Conservation (phyloP, 2,888 invertebrate genomes). For the Petrophora chlorosata region DNA sequence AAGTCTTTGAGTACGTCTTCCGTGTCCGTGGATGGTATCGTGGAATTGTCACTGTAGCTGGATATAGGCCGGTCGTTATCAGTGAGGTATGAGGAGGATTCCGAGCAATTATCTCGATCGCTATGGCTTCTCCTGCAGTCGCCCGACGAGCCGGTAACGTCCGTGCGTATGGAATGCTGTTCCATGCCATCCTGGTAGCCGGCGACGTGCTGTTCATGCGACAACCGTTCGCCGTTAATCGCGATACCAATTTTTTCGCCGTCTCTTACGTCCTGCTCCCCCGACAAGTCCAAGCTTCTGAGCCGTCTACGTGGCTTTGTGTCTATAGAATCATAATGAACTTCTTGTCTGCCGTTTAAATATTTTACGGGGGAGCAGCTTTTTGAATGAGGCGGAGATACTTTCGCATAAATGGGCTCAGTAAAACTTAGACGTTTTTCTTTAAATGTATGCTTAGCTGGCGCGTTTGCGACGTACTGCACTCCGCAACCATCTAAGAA, state of each 20-base stretch:
- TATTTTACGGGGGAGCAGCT: slow-evolving; percentile 69
- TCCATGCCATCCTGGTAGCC: slow-evolving; percentile 70
- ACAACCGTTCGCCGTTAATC: slow-evolving; percentile 71
- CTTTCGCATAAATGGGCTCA: slow-evolving; percentile 79
- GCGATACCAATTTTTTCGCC: slow-evolving; percentile 65
- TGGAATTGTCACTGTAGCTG: slow-evolving; percentile 79
- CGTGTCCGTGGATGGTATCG: slow-evolving; percentile 77
- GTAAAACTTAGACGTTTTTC: slow-evolving; percentile 71
- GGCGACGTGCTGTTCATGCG: slow-evolving; percentile 65
- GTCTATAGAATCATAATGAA: slow-evolving; percentile 78
- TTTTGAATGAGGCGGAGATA: slow-evolving; percentile 68
- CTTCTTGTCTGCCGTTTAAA: slow-evolving; percentile 62
- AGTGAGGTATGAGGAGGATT: slow-evolving; percentile 77
- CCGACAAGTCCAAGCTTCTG: slow-evolving; percentile 70
- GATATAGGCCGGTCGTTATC: slow-evolving; percentile 80
- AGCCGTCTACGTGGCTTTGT: slow-evolving; percentile 76
- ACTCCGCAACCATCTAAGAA: slow-evolving; percentile 73
- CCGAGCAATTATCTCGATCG: slow-evolving; percentile 81
- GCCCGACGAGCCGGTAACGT: slow-evolving; percentile 70
- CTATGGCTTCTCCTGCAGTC: slow-evolving; percentile 77
- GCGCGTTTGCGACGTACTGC: slow-evolving; percentile 62
- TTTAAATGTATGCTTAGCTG: slow-evolving; percentile 44
- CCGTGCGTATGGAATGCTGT: slow-evolving; percentile 75
- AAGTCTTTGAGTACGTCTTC: slow-evolving; percentile 79
- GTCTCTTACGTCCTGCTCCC: slow-evolving; percentile 58